phyloP scores from a whole-genome alignment of 2,888 invertebrate species.

The Bimastos eiseni region DNA sequence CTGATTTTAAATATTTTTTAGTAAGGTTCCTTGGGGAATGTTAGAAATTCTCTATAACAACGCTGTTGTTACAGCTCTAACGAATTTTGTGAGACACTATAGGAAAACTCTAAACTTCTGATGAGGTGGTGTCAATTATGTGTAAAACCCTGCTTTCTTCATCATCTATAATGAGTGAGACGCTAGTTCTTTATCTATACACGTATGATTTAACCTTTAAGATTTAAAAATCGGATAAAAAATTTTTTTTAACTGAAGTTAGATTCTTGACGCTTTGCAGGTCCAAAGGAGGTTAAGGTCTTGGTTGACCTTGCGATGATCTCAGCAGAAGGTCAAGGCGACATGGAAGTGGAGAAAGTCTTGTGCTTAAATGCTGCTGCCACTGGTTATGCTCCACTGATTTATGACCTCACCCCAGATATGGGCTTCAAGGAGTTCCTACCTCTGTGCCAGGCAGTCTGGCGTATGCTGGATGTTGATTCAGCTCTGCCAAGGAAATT shows the following conservation, averaged over 20 bases:
- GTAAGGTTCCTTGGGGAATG: no score
- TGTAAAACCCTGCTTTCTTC: neutral
- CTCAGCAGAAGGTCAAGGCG: constrained; percentile 51
- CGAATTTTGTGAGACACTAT: neutral
- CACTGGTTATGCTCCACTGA: constrained; percentile 56
- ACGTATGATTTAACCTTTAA: no score
- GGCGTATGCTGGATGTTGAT: constrained; percentile 50
- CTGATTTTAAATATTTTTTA: no score
- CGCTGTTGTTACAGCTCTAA: neutral
- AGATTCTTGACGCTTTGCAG: constrained; percentile 35
- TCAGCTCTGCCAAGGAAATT: constrained; percentile 50
- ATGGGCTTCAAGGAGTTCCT: constrained; percentile 48
- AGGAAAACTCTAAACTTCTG: neutral
- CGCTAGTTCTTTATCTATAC: neutral
- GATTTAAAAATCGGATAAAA: neutral
- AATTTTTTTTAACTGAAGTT: neutral
- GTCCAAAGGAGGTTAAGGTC: constrained; percentile 43
- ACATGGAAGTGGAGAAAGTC: constrained; percentile 51
- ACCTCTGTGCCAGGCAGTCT: constrained; percentile 49
- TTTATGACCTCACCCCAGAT: constrained; percentile 50
- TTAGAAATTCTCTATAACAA: neutral
- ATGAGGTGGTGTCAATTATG: neutral
- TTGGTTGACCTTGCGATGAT: constrained; percentile 54
- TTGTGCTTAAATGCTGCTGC: constrained; percentile 54
- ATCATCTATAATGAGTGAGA: neutral